Evolutionary conservation across 2,888 invertebrate genomes (phyloP).

Genomic region (Caradrina clavipalpis): DNA sequence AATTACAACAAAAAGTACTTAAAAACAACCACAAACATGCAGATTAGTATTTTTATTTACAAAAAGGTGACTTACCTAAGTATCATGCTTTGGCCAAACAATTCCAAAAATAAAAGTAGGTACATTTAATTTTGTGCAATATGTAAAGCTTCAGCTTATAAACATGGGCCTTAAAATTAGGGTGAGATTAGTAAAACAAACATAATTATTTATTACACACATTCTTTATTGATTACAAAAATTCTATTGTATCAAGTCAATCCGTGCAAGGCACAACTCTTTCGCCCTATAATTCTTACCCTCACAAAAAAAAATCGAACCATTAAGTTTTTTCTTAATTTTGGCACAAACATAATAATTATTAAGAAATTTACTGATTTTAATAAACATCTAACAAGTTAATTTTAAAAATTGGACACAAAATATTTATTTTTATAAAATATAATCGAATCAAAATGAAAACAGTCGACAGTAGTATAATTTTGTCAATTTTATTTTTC

Average conservation of each 20-base stretch:
- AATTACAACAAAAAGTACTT: constrained; percentile 21
- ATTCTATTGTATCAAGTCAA: constrained; percentile 60
- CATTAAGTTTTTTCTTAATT: constrained; percentile 31
- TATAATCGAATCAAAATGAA: constrained; percentile 44
- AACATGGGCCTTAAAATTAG: constrained; percentile 38
- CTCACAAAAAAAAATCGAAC: constrained; percentile 24
- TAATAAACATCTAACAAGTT: constrained; percentile 51
- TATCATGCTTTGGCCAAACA: constrained; percentile 64
- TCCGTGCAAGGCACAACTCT: constrained; percentile 62
- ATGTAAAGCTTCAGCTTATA: constrained; percentile 40
- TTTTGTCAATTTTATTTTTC: constrained; percentile 19
- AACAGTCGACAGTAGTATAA: constrained; percentile 45
- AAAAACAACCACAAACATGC: constrained; percentile 61
- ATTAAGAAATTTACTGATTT: constrained; percentile 37
- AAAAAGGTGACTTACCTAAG: constrained; percentile 69
- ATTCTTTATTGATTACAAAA: constrained; percentile 72
- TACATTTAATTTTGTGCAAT: constrained; percentile 52
- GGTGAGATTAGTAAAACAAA: constrained; percentile 66
- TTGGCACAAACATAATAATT: constrained; percentile 55
- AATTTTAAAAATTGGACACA: constrained; percentile 33
- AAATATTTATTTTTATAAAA: constrained; percentile 15
- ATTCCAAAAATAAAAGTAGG: constrained; percentile 41
- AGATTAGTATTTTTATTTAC: constrained; percentile 70
- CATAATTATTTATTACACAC: constrained; percentile 63
- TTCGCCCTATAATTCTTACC: constrained; percentile 28